Conservation (phyloP, 92 coral and sea anemone species). For the Siderastrea siderea region DNA sequence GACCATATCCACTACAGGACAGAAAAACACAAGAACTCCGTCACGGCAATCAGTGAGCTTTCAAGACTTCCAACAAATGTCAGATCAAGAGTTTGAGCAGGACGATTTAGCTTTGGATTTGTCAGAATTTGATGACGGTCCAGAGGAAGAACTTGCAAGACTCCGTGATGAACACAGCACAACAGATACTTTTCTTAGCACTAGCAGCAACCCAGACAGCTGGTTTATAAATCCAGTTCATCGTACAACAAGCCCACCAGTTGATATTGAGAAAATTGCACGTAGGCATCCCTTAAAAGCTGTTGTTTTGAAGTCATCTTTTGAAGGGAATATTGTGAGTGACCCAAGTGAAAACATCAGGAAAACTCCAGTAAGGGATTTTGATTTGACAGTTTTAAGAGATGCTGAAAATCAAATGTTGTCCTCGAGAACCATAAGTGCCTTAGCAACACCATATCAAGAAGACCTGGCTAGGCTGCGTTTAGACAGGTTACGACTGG, state of each 20-base stretch:
- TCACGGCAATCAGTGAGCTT: constrained; percentile 61
- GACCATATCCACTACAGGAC: constrained; percentile 75
- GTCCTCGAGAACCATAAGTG: constrained; percentile 89
- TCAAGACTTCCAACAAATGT: constrained; percentile 58
- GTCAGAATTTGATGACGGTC: constrained; percentile 87
- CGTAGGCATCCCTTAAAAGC: constrained; percentile 87
- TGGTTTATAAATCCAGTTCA: constrained; percentile 95
- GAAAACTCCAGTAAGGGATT: constrained; percentile 79
- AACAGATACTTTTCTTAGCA: constrained; percentile 49
- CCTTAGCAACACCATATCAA: constrained; percentile 91
- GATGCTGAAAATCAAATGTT: constrained; percentile 93
- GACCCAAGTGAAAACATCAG: constrained; percentile 79
- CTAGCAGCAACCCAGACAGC: constrained; percentile 65
- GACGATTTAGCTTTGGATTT: constrained; percentile 77
- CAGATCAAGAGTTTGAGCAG: constrained; percentile 78
- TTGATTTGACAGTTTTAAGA: constrained; percentile 88
- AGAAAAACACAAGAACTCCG: constrained; percentile 28
- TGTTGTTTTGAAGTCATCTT: constrained; percentile 80
- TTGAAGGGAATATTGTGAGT: constrained; percentile 83
- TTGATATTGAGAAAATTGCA: constrained; percentile 75
- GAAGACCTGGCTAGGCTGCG: constrained; percentile 84
- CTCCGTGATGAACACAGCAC: constrained; percentile 58
- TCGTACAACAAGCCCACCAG: constrained; percentile 65
- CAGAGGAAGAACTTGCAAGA: constrained; percentile 84
- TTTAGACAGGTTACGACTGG: constrained; percentile 82